These are phyloP conservation scores for Pandion haliaetus DNA, from an alignment of 2,113 vertebrate species.

Conservation along the genomic window DNA sequence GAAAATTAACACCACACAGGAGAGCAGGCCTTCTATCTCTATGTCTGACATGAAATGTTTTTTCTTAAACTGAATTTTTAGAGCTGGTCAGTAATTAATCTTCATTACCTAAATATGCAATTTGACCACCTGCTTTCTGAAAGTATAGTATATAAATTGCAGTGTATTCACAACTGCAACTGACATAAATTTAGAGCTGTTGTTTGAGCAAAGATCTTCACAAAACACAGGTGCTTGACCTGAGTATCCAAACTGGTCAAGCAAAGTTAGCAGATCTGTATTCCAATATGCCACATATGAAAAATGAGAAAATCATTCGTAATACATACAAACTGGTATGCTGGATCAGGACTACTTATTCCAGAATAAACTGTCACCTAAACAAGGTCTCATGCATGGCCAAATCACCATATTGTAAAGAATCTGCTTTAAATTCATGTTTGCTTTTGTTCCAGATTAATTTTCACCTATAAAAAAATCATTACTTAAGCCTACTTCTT, in stretches of 20 bases:
- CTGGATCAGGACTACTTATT: background rate
- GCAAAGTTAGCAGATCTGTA: background rate
- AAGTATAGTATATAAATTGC: background rate
- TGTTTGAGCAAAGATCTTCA: background rate
- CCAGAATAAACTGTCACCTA: background rate
- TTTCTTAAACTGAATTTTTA: background rate
- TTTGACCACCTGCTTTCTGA: background rate
- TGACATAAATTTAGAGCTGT: background rate
- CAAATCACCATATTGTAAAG: background rate
- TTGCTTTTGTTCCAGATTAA: background rate
- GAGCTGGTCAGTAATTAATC: background rate
- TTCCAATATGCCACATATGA: background rate
- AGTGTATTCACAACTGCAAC: background rate
- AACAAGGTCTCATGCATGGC: background rate
- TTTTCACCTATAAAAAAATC: background rate
- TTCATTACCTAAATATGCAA: background rate
- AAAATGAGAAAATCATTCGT: background rate
- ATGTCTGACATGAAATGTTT: background rate
- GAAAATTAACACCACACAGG: background rate
- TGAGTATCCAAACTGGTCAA: background rate
- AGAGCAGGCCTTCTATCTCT: background rate
- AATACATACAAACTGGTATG: background rate
- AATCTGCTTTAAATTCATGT: background rate
- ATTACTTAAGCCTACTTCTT: background rate
- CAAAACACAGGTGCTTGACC: background rate